Evolutionary conservation across 2,888 invertebrate genomes (phyloP).

Genomic region (Cynaeus angustus): DNA sequence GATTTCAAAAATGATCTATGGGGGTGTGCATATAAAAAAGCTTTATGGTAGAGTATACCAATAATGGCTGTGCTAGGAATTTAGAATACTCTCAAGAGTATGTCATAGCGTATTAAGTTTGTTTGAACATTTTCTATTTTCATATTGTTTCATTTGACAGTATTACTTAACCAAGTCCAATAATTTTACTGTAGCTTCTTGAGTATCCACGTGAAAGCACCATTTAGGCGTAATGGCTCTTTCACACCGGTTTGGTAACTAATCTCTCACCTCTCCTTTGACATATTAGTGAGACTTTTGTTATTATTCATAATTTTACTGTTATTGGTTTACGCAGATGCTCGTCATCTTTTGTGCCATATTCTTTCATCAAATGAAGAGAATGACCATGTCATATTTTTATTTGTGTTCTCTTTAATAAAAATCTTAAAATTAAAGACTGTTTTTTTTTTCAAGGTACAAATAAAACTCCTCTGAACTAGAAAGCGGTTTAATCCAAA

Average conservation of each 20-base stretch:
- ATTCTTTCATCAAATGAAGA: slow-evolving; percentile 37
- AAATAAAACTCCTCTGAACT: slow-evolving; percentile 18
- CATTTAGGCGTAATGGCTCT: slow-evolving; percentile 45
- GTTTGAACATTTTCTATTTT: slow-evolving; percentile 42
- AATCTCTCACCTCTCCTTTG: slow-evolving; percentile 31
- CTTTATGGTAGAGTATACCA: slow-evolving; percentile 53
- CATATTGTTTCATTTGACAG: slow-evolving; percentile 42
- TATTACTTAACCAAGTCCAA: slow-evolving; percentile 28
- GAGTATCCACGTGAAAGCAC: slow-evolving; percentile 41
- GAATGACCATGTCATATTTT: slow-evolving; percentile 35
- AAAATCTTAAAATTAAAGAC: slow-evolving; percentile 15
- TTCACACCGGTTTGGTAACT: slow-evolving; percentile 36
- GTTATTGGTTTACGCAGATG: slow-evolving; percentile 28
- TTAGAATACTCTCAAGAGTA: slow-evolving; percentile 51
- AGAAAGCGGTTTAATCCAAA: slow-evolving; percentile 41
- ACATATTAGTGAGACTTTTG: slow-evolving; percentile 45
- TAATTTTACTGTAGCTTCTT: slow-evolving; percentile 29
- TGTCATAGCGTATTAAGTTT: slow-evolving; percentile 37
- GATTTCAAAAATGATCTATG: slow-evolving; percentile 28
- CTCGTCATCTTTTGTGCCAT: slow-evolving; percentile 44
- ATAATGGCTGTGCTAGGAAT: slow-evolving; percentile 53
- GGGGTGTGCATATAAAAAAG: slow-evolving; percentile 44
- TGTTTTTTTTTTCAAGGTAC: background rate
- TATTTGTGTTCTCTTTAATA: slow-evolving; percentile 40
- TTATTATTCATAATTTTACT: slow-evolving; percentile 26